Base-by-base conservation (phyloP, 2,797 vertebrate species). In the Enteromius unitaeniatus region DNA sequence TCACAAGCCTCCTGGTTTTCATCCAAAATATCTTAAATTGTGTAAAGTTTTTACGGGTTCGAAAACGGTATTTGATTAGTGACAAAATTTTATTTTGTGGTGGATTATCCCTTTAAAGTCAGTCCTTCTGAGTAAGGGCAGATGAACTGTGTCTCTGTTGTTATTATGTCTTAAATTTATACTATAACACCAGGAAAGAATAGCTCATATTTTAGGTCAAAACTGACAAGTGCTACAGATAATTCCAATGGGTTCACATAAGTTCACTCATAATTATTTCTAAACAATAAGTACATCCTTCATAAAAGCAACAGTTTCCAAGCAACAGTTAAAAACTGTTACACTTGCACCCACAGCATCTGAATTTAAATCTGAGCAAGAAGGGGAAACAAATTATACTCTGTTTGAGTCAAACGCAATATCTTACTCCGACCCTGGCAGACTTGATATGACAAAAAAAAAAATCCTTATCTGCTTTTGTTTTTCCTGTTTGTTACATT, bases 301-400 rank as follows among this genome's bases (percentile, higher is more conserved):
- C 23, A 47, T 60, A 47, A 58, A 40, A 19, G 42, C 21, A 40
- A 37, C 37, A 10, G 17, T 60, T 64, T 60, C 55, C 40, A 64
- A 62, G 79, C 69, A 81, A 81, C 55, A 23, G 34, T 69, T 55
- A 45, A 42, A 51, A 28, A 60, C 17, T 6, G 7, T 51, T 45
- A 79, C 31, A 53, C 13, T 47, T 79, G 15, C 34, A 79, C 15
- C 64, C 34, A 79, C 23, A 72, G 68, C 42, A 47, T 62, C 68
- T 72, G n/a, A 45, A 81, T 72, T 17, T 47, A 47, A 58, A 42
- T 51, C 34, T 11, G 40, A 21, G 49, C 9, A 34, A 8, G 34
- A 68, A 49, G 62, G 10, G 45, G 42, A 40, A 62, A 60, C 4
- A 0, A 47, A 72, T 60, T n/a, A 31, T 11, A 11, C 40, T 62